Evolutionary conservation across 2,113 vertebrate genomes (phyloP).

Genomic region (Beaufortia kweichowensis): DNA sequence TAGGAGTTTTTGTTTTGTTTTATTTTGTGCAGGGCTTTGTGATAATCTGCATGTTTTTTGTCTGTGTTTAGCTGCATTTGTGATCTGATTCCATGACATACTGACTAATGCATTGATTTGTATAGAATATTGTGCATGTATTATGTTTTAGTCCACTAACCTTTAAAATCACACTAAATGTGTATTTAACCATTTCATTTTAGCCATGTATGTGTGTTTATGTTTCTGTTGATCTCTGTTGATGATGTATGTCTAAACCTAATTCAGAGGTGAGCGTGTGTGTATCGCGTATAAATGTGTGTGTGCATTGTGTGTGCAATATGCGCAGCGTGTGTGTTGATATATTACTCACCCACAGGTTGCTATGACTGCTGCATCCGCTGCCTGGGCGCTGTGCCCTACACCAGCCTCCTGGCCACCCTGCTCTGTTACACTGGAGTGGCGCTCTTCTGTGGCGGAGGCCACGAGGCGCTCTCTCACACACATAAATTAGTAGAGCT

Average conservation of each 20-base stretch:
- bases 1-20: background rate
- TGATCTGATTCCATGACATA: slow-evolving; percentile 2
- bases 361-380: slow-evolving; percentile 95
- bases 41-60: background rate
- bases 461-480: slow-evolving; percentile 91
- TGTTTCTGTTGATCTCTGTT: background rate
- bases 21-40: background rate
- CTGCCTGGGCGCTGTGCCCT: slow-evolving; percentile 93
- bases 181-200: background rate
- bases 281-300: slow-evolving; percentile 73
- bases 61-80: background rate
- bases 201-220: background rate
- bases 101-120: background rate
- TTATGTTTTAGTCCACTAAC: background rate
- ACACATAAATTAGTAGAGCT: slow-evolving; percentile 91
- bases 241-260: background rate
- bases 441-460: slow-evolving; percentile 94
- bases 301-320: slow-evolving; percentile 77
- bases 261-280: slow-evolving; percentile 64
- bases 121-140: background rate
- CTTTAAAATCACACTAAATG: background rate
- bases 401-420: slow-evolving; percentile 93
- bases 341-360: slow-evolving; percentile 84
- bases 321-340: slow-evolving; percentile 76
- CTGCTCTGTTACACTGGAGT: slow-evolving; percentile 93